These are phyloP conservation scores for Chondrilla cf. caribensis DNA, from an alignment of 37 sponge, comb jelly and placozoan genomes.

Conservation along the genomic window DNA sequence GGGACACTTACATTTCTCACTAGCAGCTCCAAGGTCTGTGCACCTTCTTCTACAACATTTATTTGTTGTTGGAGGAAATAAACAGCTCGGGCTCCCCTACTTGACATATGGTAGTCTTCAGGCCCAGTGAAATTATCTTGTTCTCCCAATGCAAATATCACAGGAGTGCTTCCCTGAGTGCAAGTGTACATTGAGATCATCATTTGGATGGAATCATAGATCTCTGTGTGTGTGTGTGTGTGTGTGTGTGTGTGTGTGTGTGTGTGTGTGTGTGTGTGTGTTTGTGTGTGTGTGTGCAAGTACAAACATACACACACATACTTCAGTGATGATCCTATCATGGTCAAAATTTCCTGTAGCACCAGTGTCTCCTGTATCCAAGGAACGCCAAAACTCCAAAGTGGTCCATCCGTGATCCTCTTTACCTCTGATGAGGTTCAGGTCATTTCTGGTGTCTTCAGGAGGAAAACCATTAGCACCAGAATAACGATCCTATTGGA, in stretches of 20 bases:
- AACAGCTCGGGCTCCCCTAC: background rate
- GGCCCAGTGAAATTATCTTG: background rate
- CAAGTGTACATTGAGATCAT: no score
- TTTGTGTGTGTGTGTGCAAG: no score
- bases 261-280: no score
- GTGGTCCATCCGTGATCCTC: conserved; percentile 23
- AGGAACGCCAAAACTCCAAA: background rate
- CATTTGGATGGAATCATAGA: no score
- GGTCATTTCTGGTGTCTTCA: conserved; percentile 40
- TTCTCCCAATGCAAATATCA: conserved; percentile 13
- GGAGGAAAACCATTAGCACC: conserved; percentile 16
- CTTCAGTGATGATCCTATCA: background rate
- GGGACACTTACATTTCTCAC: background rate
- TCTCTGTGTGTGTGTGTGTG: no score
- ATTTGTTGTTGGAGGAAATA: background rate
- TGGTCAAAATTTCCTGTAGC: background rate
- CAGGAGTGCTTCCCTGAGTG: background rate
- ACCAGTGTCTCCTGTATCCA: conserved; percentile 12
- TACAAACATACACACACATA: background rate
- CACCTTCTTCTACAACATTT: background rate
- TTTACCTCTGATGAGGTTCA: background rate
- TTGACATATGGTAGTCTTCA: background rate
- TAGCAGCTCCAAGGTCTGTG: background rate
- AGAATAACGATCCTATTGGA: conserved; percentile 56
- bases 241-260: no score